Evolutionary conservation across 2,888 invertebrate species (phyloP).

Genomic region (Diarsia rubi): DNA sequence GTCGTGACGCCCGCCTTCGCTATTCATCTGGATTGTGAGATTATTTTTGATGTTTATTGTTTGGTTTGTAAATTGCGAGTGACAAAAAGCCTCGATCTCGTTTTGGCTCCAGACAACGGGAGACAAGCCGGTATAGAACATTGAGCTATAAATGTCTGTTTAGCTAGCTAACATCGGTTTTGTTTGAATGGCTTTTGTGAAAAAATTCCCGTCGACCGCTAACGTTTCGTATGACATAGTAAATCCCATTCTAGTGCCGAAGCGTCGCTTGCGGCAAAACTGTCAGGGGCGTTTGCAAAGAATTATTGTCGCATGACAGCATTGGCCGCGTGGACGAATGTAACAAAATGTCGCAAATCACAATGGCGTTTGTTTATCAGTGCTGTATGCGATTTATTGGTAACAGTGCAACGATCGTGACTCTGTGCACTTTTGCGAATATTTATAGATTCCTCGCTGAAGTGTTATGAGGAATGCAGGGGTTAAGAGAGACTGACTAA

Average conservation of each 20-base stretch:
- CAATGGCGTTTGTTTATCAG: conserved; percentile 74
- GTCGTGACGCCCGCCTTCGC: conserved; percentile 69
- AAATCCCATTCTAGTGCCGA: conserved; percentile 80
- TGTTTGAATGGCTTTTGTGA: conserved; percentile 71
- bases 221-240: conserved; percentile 80
- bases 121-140: conserved; percentile 53
- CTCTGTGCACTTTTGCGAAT: conserved; percentile 68
- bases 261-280: conserved; percentile 73
- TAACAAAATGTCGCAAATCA: conserved; percentile 79
- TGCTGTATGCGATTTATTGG: conserved; percentile 69
- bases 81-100: conserved; percentile 70
- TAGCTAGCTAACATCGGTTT: conserved; percentile 61
- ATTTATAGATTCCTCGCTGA: conserved; percentile 68
- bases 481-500: conserved; percentile 4
- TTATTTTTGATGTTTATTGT: conserved; percentile 81
- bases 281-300: conserved; percentile 84
- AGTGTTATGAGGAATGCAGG: conserved; percentile 45
- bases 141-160: conserved; percentile 62
- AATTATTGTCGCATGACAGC: conserved; percentile 83
- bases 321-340: conserved; percentile 71
- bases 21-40: conserved; percentile 82
- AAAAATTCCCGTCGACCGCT: conserved; percentile 68
- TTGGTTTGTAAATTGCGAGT: conserved; percentile 75
- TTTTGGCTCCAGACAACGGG: conserved; percentile 59
- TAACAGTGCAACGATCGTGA: conserved; percentile 66